Evolutionary conservation across 1,140 invertebrate genomes (phyloP), one percentile per base, ranked within the genome.

Genomic region (Drosophila melanica): DNA sequence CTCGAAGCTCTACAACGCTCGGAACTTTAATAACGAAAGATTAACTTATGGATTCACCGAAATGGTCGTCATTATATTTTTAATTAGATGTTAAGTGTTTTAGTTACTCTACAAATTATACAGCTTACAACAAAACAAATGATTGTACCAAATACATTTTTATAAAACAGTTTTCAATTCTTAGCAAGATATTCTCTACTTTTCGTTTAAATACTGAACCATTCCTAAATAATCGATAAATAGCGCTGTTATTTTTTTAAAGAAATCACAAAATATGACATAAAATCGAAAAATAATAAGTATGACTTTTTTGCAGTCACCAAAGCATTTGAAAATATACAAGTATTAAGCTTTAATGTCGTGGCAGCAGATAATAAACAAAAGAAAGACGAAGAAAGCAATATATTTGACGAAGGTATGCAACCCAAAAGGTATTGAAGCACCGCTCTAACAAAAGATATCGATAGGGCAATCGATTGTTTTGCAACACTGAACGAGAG

Each of bases 401-500:
- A 30, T 30, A 51, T 16, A 14, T 16, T 51, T 27, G n/a, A 42
- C 20, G 44, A 30, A 20, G 18, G n/a, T 10, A 37, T 41, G 37
- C 37, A 10, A 53, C 9, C 10, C 16, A 59, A 59, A 18, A 8
- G 0, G 12, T 37, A 47, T 45, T 27, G 42, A 35, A 18, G 39
- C 12, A 41, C 11, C 16, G 9, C 5, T 20, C 3, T 30, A 35
- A 10, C 44, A 30, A 18, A 11, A 18, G 9, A 5, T 8, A 70
- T 67, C 70, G 64, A 68, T 69, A 51, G 63, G 20, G 20, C 10
- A 51, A 68, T 72, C 69, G 69, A 72, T 72, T 51, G 30, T 23
- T 69, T 68, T 68, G 55, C 70, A 73, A 51, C 63, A 63, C 63
- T 59, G 41, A 71, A 64, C 57, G 64, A 57, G 33, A 66, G 55